phyloP scores from a whole-genome alignment of 2,113 vertebrate genomes.

The Martes martes region DNA sequence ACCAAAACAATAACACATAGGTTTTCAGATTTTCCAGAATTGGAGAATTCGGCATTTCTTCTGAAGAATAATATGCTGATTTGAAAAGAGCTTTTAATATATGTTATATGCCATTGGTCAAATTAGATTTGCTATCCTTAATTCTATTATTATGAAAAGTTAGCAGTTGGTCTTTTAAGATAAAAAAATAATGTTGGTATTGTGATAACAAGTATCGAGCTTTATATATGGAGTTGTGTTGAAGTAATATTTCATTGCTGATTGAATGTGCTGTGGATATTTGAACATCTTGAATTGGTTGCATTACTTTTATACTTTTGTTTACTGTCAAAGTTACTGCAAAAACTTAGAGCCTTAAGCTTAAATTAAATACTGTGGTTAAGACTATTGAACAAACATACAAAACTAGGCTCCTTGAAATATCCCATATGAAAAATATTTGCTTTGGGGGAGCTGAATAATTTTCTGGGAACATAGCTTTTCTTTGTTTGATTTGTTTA shows the following conservation, averaged over 20 bases:
- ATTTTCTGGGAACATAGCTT: slow-evolving; percentile 34
- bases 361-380: slow-evolving; percentile 31
- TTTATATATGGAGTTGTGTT: background rate
- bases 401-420: slow-evolving; percentile 48
- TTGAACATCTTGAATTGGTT: background rate
- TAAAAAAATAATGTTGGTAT: background rate
- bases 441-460: slow-evolving; percentile 15
- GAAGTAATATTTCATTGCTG: background rate
- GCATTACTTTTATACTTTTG: slow-evolving; percentile 49
- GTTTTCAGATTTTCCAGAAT: background rate
- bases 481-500: slow-evolving; percentile 40
- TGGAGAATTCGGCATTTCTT: background rate
- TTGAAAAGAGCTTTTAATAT: background rate
- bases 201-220: background rate
- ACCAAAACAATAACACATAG: background rate
- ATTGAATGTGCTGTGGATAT: background rate
- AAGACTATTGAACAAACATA: background rate
- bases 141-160: background rate
- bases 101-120: background rate
- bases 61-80: background rate
- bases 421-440: slow-evolving; percentile 23
- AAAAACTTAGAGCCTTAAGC: slow-evolving; percentile 38
- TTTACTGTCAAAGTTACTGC: slow-evolving; percentile 5
- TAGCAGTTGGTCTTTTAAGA: background rate
- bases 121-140: background rate